Conservation (phyloP, 2,797 vertebrate species). For the Myoxocephalus aenaeus region DNA sequence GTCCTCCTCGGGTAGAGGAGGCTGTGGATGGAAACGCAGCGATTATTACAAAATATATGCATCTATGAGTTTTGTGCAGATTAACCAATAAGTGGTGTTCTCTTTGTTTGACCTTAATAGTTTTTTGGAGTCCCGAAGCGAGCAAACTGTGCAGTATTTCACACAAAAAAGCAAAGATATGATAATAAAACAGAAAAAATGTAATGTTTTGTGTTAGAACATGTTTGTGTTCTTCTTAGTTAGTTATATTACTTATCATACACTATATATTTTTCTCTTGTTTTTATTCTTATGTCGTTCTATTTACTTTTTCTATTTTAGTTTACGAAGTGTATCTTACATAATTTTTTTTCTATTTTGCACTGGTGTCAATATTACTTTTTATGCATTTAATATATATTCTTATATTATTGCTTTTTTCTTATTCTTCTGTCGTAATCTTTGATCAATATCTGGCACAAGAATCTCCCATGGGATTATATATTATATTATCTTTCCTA, state of each 20-base stretch:
- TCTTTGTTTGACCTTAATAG: background rate
- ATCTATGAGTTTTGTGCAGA: background rate
- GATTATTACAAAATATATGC: background rate
- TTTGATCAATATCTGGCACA: too few relatives aligned
- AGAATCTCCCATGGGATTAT: too few relatives aligned
- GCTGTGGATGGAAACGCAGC: conserved; percentile 76
- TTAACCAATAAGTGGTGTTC: background rate
- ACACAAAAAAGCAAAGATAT: background rate
- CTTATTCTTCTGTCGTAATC: too few relatives aligned
- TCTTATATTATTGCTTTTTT: too few relatives aligned
- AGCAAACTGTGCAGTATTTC: background rate
- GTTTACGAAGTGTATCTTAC: too few relatives aligned
- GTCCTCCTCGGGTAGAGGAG: conserved; percentile 91
- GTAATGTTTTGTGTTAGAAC: background rate
- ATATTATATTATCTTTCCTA: background rate
- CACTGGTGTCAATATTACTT: background rate
- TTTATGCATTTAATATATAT: background rate
- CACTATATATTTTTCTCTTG: background rate
- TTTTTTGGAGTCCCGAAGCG: background rate
- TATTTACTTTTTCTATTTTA: too few relatives aligned
- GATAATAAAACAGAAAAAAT: background rate
- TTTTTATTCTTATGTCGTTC: background rate
- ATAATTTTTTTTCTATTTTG: background rate
- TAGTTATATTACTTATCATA: background rate
- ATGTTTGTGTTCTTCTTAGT: background rate